Evolutionary conservation across 1,140 invertebrate species (phyloP).

Genomic region (Drosophila busckii): DNA sequence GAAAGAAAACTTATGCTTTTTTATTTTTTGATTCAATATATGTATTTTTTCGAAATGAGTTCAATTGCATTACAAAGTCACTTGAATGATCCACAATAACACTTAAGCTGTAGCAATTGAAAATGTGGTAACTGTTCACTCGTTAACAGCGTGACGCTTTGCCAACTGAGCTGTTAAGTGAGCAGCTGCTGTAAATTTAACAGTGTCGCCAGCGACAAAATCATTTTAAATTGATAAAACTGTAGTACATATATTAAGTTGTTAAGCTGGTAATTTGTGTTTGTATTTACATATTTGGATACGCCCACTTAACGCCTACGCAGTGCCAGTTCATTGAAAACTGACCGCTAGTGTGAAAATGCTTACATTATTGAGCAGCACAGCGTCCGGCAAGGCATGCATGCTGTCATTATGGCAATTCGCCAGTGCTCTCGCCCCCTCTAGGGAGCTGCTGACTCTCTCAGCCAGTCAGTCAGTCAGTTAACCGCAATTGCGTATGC

Average conservation of each 20-base stretch:
- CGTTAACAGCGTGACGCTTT: too few relatives aligned
- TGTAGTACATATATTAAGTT: too few relatives aligned
- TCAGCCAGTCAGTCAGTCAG: slow-evolving; percentile 16
- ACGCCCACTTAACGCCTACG: too few relatives aligned
- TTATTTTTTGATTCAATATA: slow-evolving; percentile 2
- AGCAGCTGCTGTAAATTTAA: too few relatives aligned
- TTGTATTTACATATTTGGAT: too few relatives aligned
- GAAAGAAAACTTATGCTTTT: slow-evolving; percentile 1
- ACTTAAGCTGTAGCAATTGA: slow-evolving; percentile 39
- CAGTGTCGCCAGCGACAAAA: too few relatives aligned
- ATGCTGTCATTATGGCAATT: slow-evolving; percentile 15
- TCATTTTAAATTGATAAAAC: too few relatives aligned
- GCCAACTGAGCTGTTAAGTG: too few relatives aligned
- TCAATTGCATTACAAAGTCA: slow-evolving; percentile 68
- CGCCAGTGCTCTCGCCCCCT: neutral
- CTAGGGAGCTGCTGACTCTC: neutral
- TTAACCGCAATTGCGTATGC: slow-evolving; percentile 71
- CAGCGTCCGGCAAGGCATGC: slow-evolving; percentile 5
- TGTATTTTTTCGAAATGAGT: slow-evolving; percentile 45
- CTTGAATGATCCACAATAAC: slow-evolving; percentile 50
- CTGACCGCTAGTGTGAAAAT: slow-evolving; percentile 70
- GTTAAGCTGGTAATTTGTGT: too few relatives aligned
- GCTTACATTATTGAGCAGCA: slow-evolving; percentile 65
- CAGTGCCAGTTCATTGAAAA: slow-evolving; percentile 2
- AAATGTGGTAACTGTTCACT: too few relatives aligned